Conservation (phyloP, 2,113 vertebrate genomes). For the Rhinogobius similis region DNA sequence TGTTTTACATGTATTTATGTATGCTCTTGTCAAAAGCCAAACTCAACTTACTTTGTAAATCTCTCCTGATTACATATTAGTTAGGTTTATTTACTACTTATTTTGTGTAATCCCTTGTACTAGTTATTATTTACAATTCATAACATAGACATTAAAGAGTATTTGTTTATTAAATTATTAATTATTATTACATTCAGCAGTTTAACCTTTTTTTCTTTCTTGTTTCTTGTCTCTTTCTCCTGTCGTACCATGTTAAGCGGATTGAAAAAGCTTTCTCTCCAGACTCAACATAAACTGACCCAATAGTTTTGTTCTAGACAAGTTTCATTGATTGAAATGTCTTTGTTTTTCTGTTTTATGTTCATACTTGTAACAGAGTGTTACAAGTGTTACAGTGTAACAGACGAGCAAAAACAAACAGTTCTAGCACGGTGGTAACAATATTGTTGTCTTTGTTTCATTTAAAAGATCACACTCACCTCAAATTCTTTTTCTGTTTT, state of each 20-base stretch:
- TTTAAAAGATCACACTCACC: constrained; percentile 52
- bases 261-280: not conserved
- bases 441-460: not conserved
- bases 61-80: not conserved
- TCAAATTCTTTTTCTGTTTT: constrained; percentile 71
- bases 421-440: not conserved
- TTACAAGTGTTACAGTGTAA: too few relatives aligned
- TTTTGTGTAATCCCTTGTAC: too few relatives aligned
- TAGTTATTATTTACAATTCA: not conserved
- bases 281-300: not conserved
- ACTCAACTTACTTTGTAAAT: too few relatives aligned
- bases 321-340: not conserved
- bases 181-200: not conserved
- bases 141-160: not conserved
- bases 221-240: not conserved
- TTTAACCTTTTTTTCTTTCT: not conserved
- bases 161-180: not conserved
- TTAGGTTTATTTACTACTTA: not conserved
- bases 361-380: not conserved
- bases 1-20: not conserved
- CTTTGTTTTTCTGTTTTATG: not conserved
- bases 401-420: not conserved
- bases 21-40: too few relatives aligned
- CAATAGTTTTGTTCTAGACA: not conserved
- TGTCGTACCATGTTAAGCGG: not conserved